phyloP scores from a whole-genome alignment of 2,888 invertebrate genomes.

The Chrysopilus asiliformis region DNA sequence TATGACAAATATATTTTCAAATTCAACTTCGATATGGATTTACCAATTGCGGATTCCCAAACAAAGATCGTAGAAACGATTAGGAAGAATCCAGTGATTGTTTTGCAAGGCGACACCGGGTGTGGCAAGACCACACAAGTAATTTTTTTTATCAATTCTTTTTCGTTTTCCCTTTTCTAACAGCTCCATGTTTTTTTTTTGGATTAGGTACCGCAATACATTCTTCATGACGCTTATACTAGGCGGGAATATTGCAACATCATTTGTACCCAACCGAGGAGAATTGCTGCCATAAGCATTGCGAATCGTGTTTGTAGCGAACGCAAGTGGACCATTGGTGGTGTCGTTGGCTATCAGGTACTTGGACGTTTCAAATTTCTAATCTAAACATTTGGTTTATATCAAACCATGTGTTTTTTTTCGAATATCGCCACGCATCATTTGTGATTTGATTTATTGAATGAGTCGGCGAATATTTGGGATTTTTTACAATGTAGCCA shows the following conservation, averaged over 20 bases:
- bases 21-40: conserved; percentile 19
- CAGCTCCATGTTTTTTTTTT: too few relatives aligned
- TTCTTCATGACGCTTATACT: conserved; percentile 62
- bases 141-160: neutral
- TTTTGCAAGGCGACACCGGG: conserved; percentile 88
- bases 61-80: conserved; percentile 55
- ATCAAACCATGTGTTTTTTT: too few relatives aligned
- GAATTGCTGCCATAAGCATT: conserved; percentile 86
- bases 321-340: conserved; percentile 67
- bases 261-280: conserved; percentile 82
- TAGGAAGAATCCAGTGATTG: conserved; percentile 45
- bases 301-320: conserved; percentile 74
- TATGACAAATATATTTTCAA: conserved; percentile 26
- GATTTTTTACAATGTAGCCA: too few relatives aligned
- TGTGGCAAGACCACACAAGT: conserved; percentile 82
- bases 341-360: conserved; percentile 82
- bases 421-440: too few relatives aligned
- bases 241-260: conserved; percentile 64
- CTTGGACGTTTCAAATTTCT: too few relatives aligned
- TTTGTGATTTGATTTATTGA: too few relatives aligned
- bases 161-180: conserved; percentile 4
- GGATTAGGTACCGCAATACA: conserved; percentile 76
- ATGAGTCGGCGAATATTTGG: too few relatives aligned
- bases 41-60: conserved; percentile 28
- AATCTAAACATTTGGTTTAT: too few relatives aligned